Percentiles rank a stretch among this genome's conserved stretches.
Conservation (phyloP, 2,888 invertebrate genomes). For the Tinea trinotella region DNA sequence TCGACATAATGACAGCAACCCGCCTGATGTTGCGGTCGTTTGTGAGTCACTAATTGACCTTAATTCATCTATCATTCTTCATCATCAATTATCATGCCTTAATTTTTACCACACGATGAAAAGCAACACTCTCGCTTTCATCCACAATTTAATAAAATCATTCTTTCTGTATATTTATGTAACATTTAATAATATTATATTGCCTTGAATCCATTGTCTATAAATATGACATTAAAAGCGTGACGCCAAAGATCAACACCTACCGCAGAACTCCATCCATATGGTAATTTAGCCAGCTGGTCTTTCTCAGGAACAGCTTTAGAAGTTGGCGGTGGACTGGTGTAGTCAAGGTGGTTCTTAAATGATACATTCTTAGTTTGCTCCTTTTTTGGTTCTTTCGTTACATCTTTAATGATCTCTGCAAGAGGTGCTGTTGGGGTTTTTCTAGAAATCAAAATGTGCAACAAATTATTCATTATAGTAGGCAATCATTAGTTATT, state of each 20-base stretch:
- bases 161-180: too few relatives aligned
- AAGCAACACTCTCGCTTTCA: too few relatives aligned
- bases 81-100: too few relatives aligned
- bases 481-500: too few relatives aligned
- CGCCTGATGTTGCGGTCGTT: too few relatives aligned
- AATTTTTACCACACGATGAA: too few relatives aligned
- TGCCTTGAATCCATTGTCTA: neutral
- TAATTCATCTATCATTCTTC: too few relatives aligned
- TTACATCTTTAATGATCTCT: conserved; percentile 42
- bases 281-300: conserved; percentile 62
- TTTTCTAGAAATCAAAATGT: conserved; percentile 39
- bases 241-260: too few relatives aligned
- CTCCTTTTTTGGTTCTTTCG: conserved; percentile 56
- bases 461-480: too few relatives aligned
- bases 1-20: too few relatives aligned
- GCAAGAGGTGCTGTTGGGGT: conserved; percentile 48
- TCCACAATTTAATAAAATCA: too few relatives aligned
- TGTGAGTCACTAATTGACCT: too few relatives aligned
- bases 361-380: conserved; percentile 67
- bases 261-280: conserved; percentile 60
- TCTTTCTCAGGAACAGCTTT: conserved; percentile 61
- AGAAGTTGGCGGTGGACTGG: conserved; percentile 48
- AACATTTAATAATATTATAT: neutral
- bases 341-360: conserved; percentile 65
- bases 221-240: neutral